phyloP scores from a whole-genome alignment of 2,888 invertebrate genomes.

The Ganaspis brasiliensis region DNA sequence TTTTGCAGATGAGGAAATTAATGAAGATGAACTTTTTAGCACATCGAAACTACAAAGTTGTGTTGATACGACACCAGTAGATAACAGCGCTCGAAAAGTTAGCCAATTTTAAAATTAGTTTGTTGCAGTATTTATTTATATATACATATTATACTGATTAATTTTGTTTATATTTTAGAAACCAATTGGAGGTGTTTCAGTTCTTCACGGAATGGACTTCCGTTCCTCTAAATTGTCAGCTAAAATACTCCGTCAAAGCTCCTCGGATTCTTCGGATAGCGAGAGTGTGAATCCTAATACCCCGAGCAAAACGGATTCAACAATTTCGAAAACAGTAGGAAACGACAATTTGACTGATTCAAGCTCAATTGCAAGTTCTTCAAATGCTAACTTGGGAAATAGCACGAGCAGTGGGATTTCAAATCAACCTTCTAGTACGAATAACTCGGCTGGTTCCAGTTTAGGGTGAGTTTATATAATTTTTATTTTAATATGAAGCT shows the following conservation, averaged over 20 bases:
- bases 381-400: slow-evolving; percentile 18
- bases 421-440: slow-evolving; percentile 63
- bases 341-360: background rate
- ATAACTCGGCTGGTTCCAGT: slow-evolving; percentile 60
- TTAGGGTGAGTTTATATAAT: slow-evolving; percentile 67
- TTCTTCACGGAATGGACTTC: slow-evolving; percentile 81
- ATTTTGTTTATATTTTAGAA: slow-evolving; percentile 81
- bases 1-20: slow-evolving; percentile 73
- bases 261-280: slow-evolving; percentile 68
- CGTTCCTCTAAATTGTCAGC: slow-evolving; percentile 66
- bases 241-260: slow-evolving; percentile 64
- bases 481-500: slow-evolving; percentile 31
- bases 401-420: slow-evolving; percentile 70
- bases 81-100: background rate
- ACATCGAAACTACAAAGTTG: slow-evolving; percentile 56
- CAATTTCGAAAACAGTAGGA: background rate
- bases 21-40: slow-evolving; percentile 70
- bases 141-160: background rate
- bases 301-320: slow-evolving; percentile 33
- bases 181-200: slow-evolving; percentile 84
- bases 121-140: background rate
- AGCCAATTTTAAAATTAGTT: background rate
- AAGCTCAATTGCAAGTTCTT: slow-evolving; percentile 39
- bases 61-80: slow-evolving; percentile 56
- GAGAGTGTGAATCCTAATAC: slow-evolving; percentile 60